Evolutionary conservation across 2,797 vertebrate genomes (phyloP), one percentile per base, ranked within the genome.

Genomic region (Peromyscus nudipes): DNA sequence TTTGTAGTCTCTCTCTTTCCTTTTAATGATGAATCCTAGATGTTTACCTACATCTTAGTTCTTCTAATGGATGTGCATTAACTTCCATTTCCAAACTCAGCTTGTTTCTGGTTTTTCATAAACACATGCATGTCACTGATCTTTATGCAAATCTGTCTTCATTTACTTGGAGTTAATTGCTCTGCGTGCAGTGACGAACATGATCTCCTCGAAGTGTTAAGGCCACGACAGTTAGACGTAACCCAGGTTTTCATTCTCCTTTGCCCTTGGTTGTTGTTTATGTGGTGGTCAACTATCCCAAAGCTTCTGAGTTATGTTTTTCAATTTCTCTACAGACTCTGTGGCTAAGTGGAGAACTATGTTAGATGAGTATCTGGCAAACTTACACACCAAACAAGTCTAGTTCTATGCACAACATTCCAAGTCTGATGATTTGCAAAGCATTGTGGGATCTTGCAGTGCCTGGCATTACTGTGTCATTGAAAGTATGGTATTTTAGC

Each of bases 301-400:
- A 3, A 27, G 64, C 77, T 80, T 69, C 83, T 17, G 34, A 49
- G 93, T 27, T 90, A 5, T 43, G 27, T 85, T 60, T 95, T 95
- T 75, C 94, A 8, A 55, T 77, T 84, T 89, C 67, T 57, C 1
- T 31, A 5, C 10, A 49, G n/a, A 55, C 31, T 31, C 52, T 5
- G 0, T 43, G 75, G 29, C 29, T 23, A 19, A 73, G 62, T 29
- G 3, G 7, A 1, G n/a, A 40, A 49, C 2, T 65, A 5, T 3
- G 11, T 67, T 75, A 73, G 49, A 81, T 46, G 57, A 43, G 29
- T 40, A 73, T 31, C 49, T 60, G 52, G 37, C 73, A 43, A 52
- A 27, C 64, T 14, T 43, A 14, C 23, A 5, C 46, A 49, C n/a
- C 43, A 85, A 25, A 69, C 43, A 82, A 37, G n/a, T 12, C 19